Percentiles rank a stretch among this genome's conserved stretches.
Conservation (phyloP, 1,140 invertebrate species). For the Kradibia gibbosae region DNA sequence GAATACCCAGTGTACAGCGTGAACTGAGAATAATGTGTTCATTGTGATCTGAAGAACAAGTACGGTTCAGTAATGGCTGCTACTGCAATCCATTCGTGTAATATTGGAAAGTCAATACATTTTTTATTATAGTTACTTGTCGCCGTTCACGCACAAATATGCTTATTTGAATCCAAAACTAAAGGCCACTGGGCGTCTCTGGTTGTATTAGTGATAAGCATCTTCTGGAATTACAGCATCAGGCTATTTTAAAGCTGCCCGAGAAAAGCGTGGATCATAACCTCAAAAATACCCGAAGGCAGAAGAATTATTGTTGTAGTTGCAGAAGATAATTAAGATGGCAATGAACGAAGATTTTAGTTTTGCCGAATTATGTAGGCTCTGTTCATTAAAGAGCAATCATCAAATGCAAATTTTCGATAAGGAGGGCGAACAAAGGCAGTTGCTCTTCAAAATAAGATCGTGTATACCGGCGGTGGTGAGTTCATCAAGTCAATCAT, state of each 20-base stretch:
- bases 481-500: slow-evolving; percentile 61
- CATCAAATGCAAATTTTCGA: slow-evolving; percentile 79
- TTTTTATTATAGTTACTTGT: background rate
- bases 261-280: slow-evolving; percentile 39
- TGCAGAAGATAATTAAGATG: slow-evolving; percentile 60
- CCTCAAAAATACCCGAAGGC: slow-evolving; percentile 23
- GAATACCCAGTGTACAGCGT: slow-evolving; percentile 7
- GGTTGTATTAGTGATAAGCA: background rate
- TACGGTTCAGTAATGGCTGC: slow-evolving; percentile 40
- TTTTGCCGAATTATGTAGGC: slow-evolving; percentile 79
- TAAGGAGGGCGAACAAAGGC: slow-evolving; percentile 79
- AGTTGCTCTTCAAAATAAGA: slow-evolving; percentile 79
- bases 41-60: too few species aligned
- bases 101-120: background rate
- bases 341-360: slow-evolving; percentile 79
- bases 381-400: slow-evolving; percentile 79
- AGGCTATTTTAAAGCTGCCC: slow-evolving; percentile 7
- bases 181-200: background rate
- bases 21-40: slow-evolving; percentile 36
- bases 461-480: slow-evolving; percentile 79
- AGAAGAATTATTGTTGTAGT: background rate
- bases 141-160: background rate
- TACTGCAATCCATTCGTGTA: slow-evolving; percentile 15
- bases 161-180: background rate
- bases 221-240: background rate